phyloP scores from a whole-genome alignment of 2,888 invertebrate genomes.

The Cryptops parisi region DNA sequence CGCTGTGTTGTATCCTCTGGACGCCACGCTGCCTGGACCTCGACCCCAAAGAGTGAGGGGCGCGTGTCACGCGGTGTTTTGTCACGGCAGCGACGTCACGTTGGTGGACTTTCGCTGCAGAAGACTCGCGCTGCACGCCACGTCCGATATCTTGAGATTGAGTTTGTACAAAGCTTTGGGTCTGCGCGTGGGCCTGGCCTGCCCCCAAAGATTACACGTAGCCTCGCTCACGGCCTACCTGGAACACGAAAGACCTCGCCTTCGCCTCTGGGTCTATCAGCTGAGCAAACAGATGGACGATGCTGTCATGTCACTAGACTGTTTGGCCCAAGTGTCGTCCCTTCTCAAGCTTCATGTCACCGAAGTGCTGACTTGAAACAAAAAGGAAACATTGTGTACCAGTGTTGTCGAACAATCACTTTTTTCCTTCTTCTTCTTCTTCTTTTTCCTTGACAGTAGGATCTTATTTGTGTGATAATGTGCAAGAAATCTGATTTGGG shows the following conservation, averaged over 20 bases:
- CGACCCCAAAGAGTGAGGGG: slow-evolving; percentile 7
- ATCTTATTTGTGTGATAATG: too few species aligned
- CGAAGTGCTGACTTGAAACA: slow-evolving; percentile 6
- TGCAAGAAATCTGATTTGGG: too few species aligned
- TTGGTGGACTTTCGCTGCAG: slow-evolving; percentile 9
- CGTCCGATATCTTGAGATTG: slow-evolving; percentile 6
- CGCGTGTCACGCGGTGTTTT: slow-evolving; percentile 8
- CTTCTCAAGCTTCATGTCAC: slow-evolving; percentile 9
- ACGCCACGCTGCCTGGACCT: slow-evolving; percentile 8
- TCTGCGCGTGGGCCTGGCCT: slow-evolving; percentile 1
- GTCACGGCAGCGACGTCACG: slow-evolving; percentile 10
- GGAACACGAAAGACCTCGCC: slow-evolving; percentile 8
- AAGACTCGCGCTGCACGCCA: slow-evolving; percentile 4
- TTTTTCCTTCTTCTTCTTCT: too few species aligned
- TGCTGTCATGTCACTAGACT: slow-evolving; percentile 10
- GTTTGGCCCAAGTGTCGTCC: slow-evolving; percentile 5
- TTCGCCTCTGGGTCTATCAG: slow-evolving; percentile 6
- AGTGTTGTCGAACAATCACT: too few species aligned
- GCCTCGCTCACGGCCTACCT: slow-evolving; percentile 9
- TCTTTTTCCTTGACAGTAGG: too few species aligned
- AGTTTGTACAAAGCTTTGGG: slow-evolving; percentile 10
- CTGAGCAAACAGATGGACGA: slow-evolving; percentile 14
- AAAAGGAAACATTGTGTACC: too few species aligned
- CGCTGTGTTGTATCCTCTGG: slow-evolving; percentile 4
- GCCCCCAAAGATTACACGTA: slow-evolving; percentile 3